phyloP scores from a whole-genome alignment of 2,888 invertebrate genomes.

The Sipunculus nudus region DNA sequence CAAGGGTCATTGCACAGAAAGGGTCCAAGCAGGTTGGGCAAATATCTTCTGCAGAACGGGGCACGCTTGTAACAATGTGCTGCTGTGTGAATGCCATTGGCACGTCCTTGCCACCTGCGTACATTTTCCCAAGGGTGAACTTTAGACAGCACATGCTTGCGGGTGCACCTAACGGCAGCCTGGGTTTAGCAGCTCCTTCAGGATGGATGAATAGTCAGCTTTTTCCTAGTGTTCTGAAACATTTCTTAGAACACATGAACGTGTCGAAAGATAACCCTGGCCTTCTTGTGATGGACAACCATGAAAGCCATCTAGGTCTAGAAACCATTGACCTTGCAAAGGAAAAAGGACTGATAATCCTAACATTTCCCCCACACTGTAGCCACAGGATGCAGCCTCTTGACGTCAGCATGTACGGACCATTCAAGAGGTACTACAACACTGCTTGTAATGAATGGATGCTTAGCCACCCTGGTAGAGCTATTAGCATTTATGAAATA shows the following conservation, averaged over 20 bases:
- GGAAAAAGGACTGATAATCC: slow-evolving; percentile 59
- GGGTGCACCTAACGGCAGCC: too few relatives aligned
- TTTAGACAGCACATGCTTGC: too few relatives aligned
- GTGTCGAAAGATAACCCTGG: slow-evolving; percentile 45
- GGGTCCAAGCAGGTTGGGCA: slow-evolving; percentile 14
- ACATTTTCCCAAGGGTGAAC: slow-evolving; percentile 6
- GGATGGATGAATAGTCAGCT: slow-evolving; percentile 55
- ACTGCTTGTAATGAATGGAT: slow-evolving; percentile 50
- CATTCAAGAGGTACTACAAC: slow-evolving; percentile 60
- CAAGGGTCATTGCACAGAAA: not conserved
- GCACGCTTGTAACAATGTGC: slow-evolving; percentile 1
- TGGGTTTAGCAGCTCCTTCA: too few relatives aligned
- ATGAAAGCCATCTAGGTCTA: slow-evolving; percentile 47
- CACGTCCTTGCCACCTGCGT: not conserved
- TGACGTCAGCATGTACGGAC: slow-evolving; percentile 62
- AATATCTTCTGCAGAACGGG: slow-evolving; percentile 10
- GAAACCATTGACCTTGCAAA: slow-evolving; percentile 51
- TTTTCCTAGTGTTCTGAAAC: slow-evolving; percentile 47
- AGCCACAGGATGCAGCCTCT: slow-evolving; percentile 66
- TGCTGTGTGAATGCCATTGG: slow-evolving; percentile 1
- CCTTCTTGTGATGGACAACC: slow-evolving; percentile 54
- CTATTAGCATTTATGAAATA: slow-evolving; percentile 65
- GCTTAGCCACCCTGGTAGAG: slow-evolving; percentile 59
- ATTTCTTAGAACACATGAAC: slow-evolving; percentile 51
- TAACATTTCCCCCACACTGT: slow-evolving; percentile 65